These are phyloP conservation scores for Drosophila ambigua DNA, from an alignment of 1,140 invertebrate species.

Conservation along the genomic window DNA sequence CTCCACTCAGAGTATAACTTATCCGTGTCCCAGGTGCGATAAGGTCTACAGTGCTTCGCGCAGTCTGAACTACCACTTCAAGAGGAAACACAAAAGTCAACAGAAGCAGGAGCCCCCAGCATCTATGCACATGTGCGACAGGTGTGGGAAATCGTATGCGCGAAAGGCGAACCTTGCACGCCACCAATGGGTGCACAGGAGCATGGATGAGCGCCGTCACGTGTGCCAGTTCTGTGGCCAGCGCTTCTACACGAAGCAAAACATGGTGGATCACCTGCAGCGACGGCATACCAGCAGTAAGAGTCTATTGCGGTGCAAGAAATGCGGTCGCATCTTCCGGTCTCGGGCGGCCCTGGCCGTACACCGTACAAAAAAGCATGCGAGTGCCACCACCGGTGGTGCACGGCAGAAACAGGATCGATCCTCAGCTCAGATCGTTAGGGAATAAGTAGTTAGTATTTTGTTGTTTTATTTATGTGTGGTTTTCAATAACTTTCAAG, in stretches of 20 bases:
- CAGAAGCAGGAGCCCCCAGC: background rate
- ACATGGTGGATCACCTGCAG: constrained; percentile 53
- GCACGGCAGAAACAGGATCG: no score
- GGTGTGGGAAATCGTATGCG: constrained; percentile 58
- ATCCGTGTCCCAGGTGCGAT: constrained; percentile 46
- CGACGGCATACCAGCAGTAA: constrained; percentile 32
- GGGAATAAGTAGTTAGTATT: constrained; percentile 15
- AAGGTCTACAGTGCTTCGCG: constrained; percentile 60
- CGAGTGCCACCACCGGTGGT: no score
- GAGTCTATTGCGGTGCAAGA: constrained; percentile 34
- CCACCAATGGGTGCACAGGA: constrained; percentile 50
- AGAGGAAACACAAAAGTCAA: constrained; percentile 28
- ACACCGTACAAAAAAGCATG: constrained; percentile 27
- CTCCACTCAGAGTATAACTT: constrained; percentile 11
- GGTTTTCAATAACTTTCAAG: constrained; percentile 51
- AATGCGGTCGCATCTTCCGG: constrained; percentile 48
- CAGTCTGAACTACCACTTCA: constrained; percentile 65
- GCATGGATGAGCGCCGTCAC: constrained; percentile 23
- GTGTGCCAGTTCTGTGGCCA: constrained; percentile 36
- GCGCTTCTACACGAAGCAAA: constrained; percentile 63
- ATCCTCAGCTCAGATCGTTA: constrained; percentile 10
- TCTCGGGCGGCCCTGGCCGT: constrained; percentile 3
- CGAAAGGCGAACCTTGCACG: constrained; percentile 52
- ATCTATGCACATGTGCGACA: constrained; percentile 45
- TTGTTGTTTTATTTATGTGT: constrained; percentile 30